These are phyloP conservation scores for Stomorhina lunata DNA, from an alignment of 2,888 invertebrate genomes.

Conservation along the genomic window DNA sequence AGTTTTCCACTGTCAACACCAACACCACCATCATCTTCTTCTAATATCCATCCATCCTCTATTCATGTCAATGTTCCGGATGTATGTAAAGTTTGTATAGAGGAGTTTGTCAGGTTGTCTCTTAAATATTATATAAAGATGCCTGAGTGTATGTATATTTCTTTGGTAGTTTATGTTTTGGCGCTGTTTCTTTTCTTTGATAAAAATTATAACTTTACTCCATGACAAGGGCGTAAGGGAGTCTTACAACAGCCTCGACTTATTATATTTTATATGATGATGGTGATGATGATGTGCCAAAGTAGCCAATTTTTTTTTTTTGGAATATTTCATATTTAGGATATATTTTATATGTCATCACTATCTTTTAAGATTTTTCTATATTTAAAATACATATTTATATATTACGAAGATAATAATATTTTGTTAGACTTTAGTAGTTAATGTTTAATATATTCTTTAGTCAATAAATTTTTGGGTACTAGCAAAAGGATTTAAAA, in stretches of 20 bases:
- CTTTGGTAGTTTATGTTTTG: neutral
- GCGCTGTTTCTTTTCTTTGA: neutral
- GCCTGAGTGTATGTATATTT: neutral
- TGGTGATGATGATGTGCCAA: slow-evolving; percentile 1
- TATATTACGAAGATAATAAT: no score
- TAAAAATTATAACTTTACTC: neutral
- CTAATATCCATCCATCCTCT: no score
- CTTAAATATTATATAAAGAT: neutral
- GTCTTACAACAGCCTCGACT: neutral
- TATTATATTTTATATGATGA: neutral
- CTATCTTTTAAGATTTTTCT: neutral
- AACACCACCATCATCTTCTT: neutral
- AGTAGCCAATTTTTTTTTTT: slow-evolving; percentile 28
- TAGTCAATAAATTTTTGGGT: no score
- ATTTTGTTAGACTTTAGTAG: no score
- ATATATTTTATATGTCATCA: neutral
- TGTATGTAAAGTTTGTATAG: no score
- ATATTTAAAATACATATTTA: neutral
- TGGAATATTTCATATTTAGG: slow-evolving; percentile 18
- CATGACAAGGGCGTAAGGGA: neutral
- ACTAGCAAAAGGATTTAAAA: no score
- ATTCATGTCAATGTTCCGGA: no score
- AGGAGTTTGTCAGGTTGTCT: neutral
- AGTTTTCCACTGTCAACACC: neutral
- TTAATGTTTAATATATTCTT: no score